Percentiles rank a stretch among this genome's conserved stretches.
Conservation (phyloP, 2,797 vertebrate genomes). For the Serranus cabrilla region DNA sequence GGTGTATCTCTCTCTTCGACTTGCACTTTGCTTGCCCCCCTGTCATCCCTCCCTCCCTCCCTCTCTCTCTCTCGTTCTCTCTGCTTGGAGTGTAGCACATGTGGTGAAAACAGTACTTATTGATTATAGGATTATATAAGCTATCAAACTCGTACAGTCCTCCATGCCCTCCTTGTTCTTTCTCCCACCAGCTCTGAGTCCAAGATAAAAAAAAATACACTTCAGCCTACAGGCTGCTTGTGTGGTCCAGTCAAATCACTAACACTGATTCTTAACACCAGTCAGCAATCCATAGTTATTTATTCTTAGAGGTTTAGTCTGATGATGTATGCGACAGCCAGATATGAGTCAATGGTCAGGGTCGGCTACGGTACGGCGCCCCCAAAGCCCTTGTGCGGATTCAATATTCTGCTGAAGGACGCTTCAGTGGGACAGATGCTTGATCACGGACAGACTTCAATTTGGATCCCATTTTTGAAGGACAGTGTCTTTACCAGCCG, state of each 20-base stretch:
- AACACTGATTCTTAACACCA: conserved; percentile 26
- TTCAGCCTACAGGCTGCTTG: background rate
- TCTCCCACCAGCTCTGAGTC: conserved; percentile 11
- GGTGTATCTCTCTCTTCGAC: conserved; percentile 13
- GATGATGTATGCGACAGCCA: conserved; percentile 26
- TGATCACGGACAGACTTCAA: conserved; percentile 27
- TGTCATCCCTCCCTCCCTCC: background rate
- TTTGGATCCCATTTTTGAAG: conserved; percentile 35
- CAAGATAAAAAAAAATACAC: conserved; percentile 22
- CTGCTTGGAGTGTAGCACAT: conserved; percentile 29
- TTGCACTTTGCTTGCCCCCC: background rate
- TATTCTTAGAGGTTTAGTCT: conserved; percentile 33
- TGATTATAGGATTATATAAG: conserved; percentile 63
- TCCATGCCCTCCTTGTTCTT: conserved; percentile 8
- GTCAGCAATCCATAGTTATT: conserved; percentile 27
- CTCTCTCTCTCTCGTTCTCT: background rate
- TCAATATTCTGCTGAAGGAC: conserved; percentile 39
- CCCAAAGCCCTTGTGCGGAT: conserved; percentile 3
- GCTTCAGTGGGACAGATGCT: conserved; percentile 13
- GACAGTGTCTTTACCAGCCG: background rate
- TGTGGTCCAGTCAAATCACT: conserved; percentile 14
- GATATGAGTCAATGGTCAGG: conserved; percentile 16
- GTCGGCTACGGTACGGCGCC: background rate
- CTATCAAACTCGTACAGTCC: conserved; percentile 40
- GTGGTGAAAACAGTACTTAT: conserved; percentile 41